These are phyloP conservation scores for Tinea trinotella DNA, from an alignment of 2,888 invertebrate species.

Conservation along the genomic window DNA sequence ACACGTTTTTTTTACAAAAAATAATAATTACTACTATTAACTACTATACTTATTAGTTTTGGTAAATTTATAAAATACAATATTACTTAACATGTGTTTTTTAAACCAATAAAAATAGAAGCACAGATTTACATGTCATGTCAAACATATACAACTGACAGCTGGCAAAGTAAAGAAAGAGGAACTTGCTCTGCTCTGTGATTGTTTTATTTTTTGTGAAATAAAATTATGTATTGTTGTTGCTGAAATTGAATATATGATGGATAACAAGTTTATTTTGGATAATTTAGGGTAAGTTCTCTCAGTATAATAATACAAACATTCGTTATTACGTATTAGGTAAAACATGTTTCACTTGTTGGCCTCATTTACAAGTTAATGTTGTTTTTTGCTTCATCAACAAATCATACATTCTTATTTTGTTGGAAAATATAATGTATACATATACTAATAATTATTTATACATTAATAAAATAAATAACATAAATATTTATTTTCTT, in stretches of 20 bases:
- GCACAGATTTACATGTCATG: no score
- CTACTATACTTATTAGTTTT: no score
- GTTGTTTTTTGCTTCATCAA: not conserved
- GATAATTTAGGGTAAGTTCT: constrained; percentile 53
- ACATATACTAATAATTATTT: no score
- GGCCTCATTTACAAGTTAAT: not conserved
- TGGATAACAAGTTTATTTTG: constrained; percentile 55
- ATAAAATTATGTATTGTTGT: not conserved
- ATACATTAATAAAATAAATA: no score
- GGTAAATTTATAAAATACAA: no score
- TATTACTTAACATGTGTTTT: no score
- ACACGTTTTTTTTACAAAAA: no score
- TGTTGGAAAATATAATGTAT: no score
- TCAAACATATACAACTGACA: not conserved
- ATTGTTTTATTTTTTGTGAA: not conserved
- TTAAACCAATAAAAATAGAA: no score
- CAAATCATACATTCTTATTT: not conserved
- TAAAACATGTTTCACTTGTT: constrained; percentile 12
- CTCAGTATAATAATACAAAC: not conserved
- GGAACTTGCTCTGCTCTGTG: not conserved
- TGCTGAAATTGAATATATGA: constrained; percentile 25
- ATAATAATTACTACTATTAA: no score
- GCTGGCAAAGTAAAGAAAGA: not conserved
- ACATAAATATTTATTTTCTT: no score
- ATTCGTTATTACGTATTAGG: not conserved